Evolutionary conservation across 2,888 invertebrate species (phyloP), one percentile per base, ranked within the genome.

Genomic region (Zygothrica quintamaculata): DNA sequence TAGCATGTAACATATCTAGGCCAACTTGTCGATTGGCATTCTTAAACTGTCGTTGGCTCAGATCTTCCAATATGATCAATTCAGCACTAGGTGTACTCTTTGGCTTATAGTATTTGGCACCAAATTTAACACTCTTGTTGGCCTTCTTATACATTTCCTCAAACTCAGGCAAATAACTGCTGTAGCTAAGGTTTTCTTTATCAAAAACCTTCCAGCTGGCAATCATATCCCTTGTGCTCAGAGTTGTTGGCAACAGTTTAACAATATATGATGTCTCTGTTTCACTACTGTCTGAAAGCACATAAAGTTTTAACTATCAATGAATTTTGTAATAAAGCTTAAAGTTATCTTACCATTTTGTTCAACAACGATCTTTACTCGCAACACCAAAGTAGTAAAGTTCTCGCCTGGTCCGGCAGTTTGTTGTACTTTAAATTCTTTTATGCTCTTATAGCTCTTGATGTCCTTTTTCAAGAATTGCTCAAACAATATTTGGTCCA

Each of bases 1-100:
- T 84, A 0, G 90, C 77, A 57, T 92, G 92, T 0, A 70, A 70
- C 40, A 91, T 42, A 61, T 92, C 91, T n/a, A 92, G 72, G 2
- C 90, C 89, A 4, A 46, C 16, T 9, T 70, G 71, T 2, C 89
- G 74, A 15, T 86, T 77, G 0, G 57, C 76, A 55, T 89, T 82
- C 7, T 55, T 50, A 25, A 81, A 90, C 1, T 74, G 72, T 0
- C 67, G 57, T 25, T 51, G 51, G 0, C 64, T 22, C n/a, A 90
- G 64, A 58, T 91, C 90, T 55, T 90, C 91, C 53, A 90, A 69
- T 0, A 90, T 67, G 1, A 90, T 52, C 3, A 89, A 29, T 15
- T 77, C 79, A 0, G 62, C 55, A 0, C 59, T 43, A 0, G 61
- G 22, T 3, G 65, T 37, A 0, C 51, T 39, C 7, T 55, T 55